Evolutionary conservation across 1,140 invertebrate genomes (phyloP), one percentile per base, ranked within the genome.

Genomic region (Mamestra configurata): DNA sequence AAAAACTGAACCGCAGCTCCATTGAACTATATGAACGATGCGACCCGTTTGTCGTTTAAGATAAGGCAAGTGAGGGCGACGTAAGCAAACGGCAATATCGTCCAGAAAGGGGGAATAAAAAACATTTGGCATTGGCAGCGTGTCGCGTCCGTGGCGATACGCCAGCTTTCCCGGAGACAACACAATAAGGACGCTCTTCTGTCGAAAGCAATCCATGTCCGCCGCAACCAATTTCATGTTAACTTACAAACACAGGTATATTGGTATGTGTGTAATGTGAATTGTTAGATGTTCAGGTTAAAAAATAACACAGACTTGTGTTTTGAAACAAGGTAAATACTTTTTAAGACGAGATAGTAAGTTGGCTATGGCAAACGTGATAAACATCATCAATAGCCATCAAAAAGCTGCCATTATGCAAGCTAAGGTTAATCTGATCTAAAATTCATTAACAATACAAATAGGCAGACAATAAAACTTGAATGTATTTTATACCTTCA

Each of bases 181-280:
- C 90, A 93, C 88, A 94, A 91, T 92, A 93, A 93, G 88, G 88
- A 90, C 84, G 84, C 80, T 84, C 84, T 83, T 83, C 86, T 89
- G 88, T 90, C 89, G 86, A 89, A 92, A 88, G 86, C 90, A 93
- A 93, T 93, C 85, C 88, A 84, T 88, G 88, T 91, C 89, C 85
- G 86, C 89, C 86, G 87, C 89, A 88, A 87, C 86, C 88, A 89
- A 90, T 93, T 92, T 92, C 82, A 86, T 88, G 83, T 82, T 82
- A 80, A 86, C 75, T 76, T 84, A 86, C 76, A 75, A 82, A 84
- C 77, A 83, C 77, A 68, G 76, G 76, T 78, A 77, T 53, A 66
- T 71, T 20, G 4, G 35, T 66, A 40, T 71, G 43, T 68, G 13
- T 57, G 5, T 73, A 43, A 73, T 18, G 53, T 71, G 7, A 71